These are phyloP conservation scores for Lota lota DNA, from an alignment of 2,113 vertebrate species.

Conservation along the genomic window DNA sequence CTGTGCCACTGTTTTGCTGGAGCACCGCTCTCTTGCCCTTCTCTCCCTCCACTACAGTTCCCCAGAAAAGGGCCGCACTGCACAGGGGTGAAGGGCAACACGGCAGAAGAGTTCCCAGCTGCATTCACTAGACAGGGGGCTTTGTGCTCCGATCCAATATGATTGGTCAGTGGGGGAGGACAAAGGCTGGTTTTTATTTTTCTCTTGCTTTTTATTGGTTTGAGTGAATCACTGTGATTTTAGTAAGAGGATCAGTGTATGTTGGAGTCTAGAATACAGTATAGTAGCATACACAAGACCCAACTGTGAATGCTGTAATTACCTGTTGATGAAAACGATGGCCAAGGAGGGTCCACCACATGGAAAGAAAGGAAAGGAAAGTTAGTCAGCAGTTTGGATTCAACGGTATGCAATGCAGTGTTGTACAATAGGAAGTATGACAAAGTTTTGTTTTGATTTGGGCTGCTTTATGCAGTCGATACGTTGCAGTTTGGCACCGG, in stretches of 20 bases:
- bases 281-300: neutral
- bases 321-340: constrained; percentile 63
- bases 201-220: too few relatives aligned
- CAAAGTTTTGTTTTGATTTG: too few relatives aligned
- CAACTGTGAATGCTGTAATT: constrained; percentile 36
- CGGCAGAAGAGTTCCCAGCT: constrained; percentile 34
- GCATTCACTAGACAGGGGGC: constrained; percentile 31
- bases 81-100: constrained; percentile 42
- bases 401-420: too few relatives aligned
- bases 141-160: constrained; percentile 53
- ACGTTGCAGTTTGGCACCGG: too few relatives aligned
- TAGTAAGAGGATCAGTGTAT: too few relatives aligned
- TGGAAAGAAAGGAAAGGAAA: constrained; percentile 40
- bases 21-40: constrained; percentile 69
- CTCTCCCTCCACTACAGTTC: constrained; percentile 53
- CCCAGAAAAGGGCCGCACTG: constrained; percentile 12
- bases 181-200: too few relatives aligned
- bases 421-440: too few relatives aligned
- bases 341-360: constrained; percentile 43
- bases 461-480: too few relatives aligned
- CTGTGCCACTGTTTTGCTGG: constrained; percentile 67
- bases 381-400: constrained; percentile 39
- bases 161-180: constrained; percentile 53
- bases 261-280: too few relatives aligned
- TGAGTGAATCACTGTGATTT: too few relatives aligned